phyloP scores from a whole-genome alignment of 2,888 invertebrate genomes.

The Creontiades dilutus region DNA sequence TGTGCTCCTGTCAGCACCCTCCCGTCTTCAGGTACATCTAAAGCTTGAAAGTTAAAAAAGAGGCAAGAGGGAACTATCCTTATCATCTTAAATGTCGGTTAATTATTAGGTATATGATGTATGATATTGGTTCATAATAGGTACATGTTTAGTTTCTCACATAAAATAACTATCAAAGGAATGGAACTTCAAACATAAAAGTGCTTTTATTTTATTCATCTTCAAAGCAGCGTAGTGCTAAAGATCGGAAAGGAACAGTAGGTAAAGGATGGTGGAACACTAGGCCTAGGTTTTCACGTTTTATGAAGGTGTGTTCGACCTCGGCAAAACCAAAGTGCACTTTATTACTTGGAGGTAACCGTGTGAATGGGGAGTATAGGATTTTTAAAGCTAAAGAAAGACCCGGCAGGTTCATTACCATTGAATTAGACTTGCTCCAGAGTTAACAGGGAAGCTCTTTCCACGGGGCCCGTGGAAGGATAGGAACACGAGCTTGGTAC shows the following conservation, averaged over 20 bases:
- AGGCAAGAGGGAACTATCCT: too few species aligned
- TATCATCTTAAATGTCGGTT: too few species aligned
- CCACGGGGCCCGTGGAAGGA: not conserved
- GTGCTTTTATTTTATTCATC: not conserved
- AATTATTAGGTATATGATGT: too few species aligned
- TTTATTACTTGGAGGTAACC: conserved; percentile 18
- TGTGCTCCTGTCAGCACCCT: too few species aligned
- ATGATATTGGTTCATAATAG: too few species aligned
- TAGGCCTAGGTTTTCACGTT: conserved; percentile 43
- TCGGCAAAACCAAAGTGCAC: not conserved
- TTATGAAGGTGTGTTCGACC: conserved; percentile 40
- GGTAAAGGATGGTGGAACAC: not conserved
- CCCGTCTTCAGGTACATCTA: too few species aligned
- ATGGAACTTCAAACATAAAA: too few species aligned
- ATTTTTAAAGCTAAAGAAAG: conserved; percentile 43
- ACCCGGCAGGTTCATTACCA: conserved; percentile 55
- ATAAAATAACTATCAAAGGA: too few species aligned
- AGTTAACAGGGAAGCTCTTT: not conserved
- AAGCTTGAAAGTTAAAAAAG: too few species aligned
- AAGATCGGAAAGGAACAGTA: not conserved
- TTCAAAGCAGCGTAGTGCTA: not conserved
- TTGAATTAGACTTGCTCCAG: conserved; percentile 47
- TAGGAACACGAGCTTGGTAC: conserved; percentile 12
- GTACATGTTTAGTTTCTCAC: too few species aligned
- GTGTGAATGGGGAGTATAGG: not conserved